A percentile compares a stretch with the other conserved stretches of the same genome.
Conservation (phyloP, 1,140 invertebrate genomes). For the Uloborus diversus region DNA sequence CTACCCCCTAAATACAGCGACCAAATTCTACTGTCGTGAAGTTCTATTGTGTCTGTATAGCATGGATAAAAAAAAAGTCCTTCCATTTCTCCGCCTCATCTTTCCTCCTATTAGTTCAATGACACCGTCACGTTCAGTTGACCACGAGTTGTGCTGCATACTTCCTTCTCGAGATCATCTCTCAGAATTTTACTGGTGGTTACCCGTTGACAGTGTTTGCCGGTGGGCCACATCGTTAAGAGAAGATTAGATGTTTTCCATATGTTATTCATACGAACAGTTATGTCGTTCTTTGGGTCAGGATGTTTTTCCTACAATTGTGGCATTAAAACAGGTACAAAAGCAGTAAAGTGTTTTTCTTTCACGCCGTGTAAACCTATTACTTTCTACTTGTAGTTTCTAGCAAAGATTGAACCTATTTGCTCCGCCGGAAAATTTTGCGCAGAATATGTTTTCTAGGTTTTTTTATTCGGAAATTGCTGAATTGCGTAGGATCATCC, state of each 20-base stretch:
- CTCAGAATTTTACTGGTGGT: background rate
- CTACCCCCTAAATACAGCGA: constrained; percentile 17
- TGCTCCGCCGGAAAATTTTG: too few relatives aligned
- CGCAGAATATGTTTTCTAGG: too few relatives aligned
- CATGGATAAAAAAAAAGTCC: constrained; percentile 11
- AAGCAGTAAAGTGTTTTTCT: too few relatives aligned
- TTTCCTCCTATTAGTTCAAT: constrained; percentile 47
- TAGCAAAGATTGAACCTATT: too few relatives aligned
- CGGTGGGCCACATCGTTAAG: background rate
- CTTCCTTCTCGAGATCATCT: constrained; percentile 25
- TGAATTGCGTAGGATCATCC: too few relatives aligned
- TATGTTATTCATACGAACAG: background rate
- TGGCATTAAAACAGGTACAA: too few relatives aligned
- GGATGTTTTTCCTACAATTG: too few relatives aligned
- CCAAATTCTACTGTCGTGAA: constrained; percentile 17
- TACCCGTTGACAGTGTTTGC: background rate
- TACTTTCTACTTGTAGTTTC: too few relatives aligned
- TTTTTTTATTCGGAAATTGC: too few relatives aligned
- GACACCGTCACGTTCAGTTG: constrained; percentile 51
- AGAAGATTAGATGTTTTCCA: background rate
- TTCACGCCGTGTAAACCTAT: too few relatives aligned
- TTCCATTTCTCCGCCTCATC: background rate
- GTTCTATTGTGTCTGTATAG: constrained; percentile 29
- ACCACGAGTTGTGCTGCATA: constrained; percentile 46
- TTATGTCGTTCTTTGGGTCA: too few relatives aligned